These are phyloP conservation scores for Agrypnia vestita DNA, from an alignment of 1,140 invertebrate genomes.

Conservation along the genomic window DNA sequence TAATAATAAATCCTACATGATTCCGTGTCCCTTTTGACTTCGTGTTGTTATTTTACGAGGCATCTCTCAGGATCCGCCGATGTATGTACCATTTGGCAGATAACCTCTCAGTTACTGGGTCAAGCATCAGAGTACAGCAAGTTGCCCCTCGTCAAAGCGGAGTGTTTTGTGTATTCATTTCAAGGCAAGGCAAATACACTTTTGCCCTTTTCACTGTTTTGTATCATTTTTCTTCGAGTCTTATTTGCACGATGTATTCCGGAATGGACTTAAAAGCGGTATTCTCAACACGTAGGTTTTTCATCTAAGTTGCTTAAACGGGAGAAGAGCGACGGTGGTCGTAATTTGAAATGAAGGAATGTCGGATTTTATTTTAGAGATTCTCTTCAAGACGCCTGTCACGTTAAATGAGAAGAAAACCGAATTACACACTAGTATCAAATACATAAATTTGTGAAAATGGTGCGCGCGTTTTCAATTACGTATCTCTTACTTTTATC, in stretches of 20 bases:
- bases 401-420: not conserved
- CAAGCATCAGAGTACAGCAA: not conserved
- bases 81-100: constrained; percentile 12
- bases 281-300: constrained; percentile 32
- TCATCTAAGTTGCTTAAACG: constrained; percentile 32
- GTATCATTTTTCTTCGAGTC: not conserved
- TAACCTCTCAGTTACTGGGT: constrained; percentile 26
- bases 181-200: constrained; percentile 14
- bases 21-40: not conserved
- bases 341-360: constrained; percentile 26
- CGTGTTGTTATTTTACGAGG: not conserved
- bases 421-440: not conserved
- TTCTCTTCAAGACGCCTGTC: not conserved
- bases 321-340: constrained; percentile 16
- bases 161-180: not conserved
- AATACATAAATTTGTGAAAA: too few species aligned
- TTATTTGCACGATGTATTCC: not conserved
- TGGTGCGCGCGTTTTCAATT: too few species aligned
- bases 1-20: not conserved
- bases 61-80: not conserved
- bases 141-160: constrained; percentile 5
- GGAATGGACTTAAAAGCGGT: not conserved
- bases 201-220: constrained; percentile 15
- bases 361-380: constrained; percentile 1
- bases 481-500: too few species aligned